Evolutionary conservation across 2,113 vertebrate species (phyloP), one percentile per base, ranked within the genome.

Genomic region (Corythornis cristatus): DNA sequence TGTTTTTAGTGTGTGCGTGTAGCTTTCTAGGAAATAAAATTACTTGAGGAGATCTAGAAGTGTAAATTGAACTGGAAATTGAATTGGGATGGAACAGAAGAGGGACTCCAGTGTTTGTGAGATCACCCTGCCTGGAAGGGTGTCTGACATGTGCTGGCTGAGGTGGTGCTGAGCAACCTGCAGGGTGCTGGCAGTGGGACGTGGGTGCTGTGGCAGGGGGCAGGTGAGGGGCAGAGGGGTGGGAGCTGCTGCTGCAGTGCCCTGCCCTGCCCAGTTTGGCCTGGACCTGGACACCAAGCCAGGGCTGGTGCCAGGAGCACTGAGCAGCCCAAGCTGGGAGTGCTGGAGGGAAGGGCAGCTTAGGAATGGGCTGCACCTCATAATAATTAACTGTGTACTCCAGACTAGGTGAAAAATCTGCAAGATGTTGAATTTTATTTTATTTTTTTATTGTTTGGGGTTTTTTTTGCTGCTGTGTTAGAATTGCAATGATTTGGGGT

Each of bases 161-260:
- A 18, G 56, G 43, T 8, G 35, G 17, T 17, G 60, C 40, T 70
- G 54, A 62, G 90, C 77, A 50, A 4, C 29, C 15, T 1, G 0
- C 43, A 45, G 35, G 1, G 0, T 62, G 61, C n/a, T 37, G 23
- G 62, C 3, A 70, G 37, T 1, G 0, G 31, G n/a, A 15, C 0
- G 0, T 60, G 60, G 89, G 42, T 28, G 60, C 15, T 25, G 2
- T 1, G 21, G 33, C 12, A 9, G 1, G 0, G 40, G 31, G 74
- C 74, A 37, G 56, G 45, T 1, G 4, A 8, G 9, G 65, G 60
- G 62, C n/a, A 76, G 37, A 1, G 4, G 5, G 13, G 26, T 6
- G 26, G 67, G 42, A 75, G 57, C 42, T 4, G 6, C 33, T 4
- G 26, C 66, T 26, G 23, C 4, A 1, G 15, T 37, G 16, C 9